A percentile compares a stretch with the other conserved stretches of the same genome.
phyloP scores from a whole-genome alignment of 2,888 invertebrate genomes.

The Disparrhopalites patrizii region DNA sequence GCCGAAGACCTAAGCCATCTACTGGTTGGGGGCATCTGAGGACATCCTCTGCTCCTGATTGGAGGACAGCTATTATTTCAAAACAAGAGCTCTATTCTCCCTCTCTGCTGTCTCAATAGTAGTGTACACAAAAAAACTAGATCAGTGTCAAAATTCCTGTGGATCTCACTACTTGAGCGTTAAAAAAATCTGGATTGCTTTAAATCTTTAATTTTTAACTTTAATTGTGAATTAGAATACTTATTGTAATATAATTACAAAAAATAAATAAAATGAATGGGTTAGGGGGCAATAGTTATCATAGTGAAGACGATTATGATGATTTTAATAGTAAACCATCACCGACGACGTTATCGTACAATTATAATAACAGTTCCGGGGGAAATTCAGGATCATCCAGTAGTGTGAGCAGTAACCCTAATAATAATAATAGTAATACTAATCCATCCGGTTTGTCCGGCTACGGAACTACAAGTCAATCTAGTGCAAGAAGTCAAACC shows the following conservation, averaged over 20 bases:
- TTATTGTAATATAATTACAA: background rate
- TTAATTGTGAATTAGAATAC: background rate
- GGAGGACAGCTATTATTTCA: no score
- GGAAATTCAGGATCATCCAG: constrained; percentile 8
- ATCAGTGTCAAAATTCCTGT: no score
- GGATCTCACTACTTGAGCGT: no score
- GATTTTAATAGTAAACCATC: constrained; percentile 34
- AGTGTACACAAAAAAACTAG: no score
- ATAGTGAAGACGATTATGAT: constrained; percentile 47
- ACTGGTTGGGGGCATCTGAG: no score
- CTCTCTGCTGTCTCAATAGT: no score
- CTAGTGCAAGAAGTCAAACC: constrained; percentile 58
- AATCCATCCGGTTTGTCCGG: background rate
- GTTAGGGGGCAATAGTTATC: constrained; percentile 36
- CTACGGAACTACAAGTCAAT: constrained; percentile 23
- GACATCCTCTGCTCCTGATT: no score
- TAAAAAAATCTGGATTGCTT: background rate
- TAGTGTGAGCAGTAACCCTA: background rate
- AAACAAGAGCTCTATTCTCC: no score
- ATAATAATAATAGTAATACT: constrained; percentile 8
- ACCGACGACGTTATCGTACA: constrained; percentile 10
- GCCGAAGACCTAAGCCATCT: no score
- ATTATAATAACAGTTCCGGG: constrained; percentile 11
- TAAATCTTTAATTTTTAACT: background rate
- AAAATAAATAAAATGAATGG: constrained; percentile 41